A percentile compares a stretch with the other conserved stretches of the same genome.
These are phyloP conservation scores for Propsilocerus akamusi DNA, from an alignment of 1,140 invertebrate genomes.

Conservation along the genomic window DNA sequence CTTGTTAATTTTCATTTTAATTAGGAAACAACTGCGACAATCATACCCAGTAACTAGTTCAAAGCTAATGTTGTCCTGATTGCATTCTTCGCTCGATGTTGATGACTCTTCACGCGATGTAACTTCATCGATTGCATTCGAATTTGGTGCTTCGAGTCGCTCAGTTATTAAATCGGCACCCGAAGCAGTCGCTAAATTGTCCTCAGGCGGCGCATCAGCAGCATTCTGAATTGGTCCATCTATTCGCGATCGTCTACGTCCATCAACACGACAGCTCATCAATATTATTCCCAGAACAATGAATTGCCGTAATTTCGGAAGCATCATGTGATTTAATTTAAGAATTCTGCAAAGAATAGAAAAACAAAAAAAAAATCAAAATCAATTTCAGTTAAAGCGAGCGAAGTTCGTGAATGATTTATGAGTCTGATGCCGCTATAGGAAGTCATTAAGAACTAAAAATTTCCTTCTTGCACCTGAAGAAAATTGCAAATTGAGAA, in stretches of 20 bases:
- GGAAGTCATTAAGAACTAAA: no score
- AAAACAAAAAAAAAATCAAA: no score
- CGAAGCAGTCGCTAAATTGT: background rate
- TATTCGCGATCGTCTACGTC: background rate
- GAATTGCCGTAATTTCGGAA: no score
- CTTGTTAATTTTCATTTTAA: background rate
- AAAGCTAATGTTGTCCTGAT: constrained; percentile 71
- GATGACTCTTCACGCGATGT: background rate
- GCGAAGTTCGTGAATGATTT: no score
- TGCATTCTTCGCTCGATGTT: constrained; percentile 43
- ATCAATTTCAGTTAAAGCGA: no score
- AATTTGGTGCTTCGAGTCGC: background rate
- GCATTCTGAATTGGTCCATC: background rate
- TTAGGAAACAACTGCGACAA: constrained; percentile 5
- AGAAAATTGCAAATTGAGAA: no score
- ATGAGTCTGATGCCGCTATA: no score
- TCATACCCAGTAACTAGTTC: constrained; percentile 68
- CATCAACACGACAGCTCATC: no score
- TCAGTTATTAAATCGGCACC: background rate
- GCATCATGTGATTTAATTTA: no score
- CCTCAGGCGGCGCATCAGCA: background rate
- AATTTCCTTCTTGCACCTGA: no score
- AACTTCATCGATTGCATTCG: background rate
- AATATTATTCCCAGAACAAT: no score
- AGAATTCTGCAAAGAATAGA: no score